Conservation (phyloP, 2,113 vertebrate genomes). For the Alligator sinensis region DNA sequence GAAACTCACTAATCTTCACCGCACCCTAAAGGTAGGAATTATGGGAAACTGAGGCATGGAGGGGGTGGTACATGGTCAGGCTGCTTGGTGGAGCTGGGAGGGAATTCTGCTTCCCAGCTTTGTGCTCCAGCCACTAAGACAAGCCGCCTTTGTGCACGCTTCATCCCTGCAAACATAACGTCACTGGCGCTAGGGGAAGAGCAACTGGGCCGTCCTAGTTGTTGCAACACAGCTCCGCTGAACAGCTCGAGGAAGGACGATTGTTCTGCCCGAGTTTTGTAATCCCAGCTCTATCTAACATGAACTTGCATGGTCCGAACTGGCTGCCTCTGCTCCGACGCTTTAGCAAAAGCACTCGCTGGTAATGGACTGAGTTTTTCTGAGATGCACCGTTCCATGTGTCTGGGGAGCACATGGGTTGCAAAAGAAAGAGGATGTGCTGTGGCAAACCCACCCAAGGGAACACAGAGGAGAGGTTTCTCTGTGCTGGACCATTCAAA, state of each 20-base stretch:
- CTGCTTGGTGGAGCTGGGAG: not conserved
- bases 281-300: constrained; percentile 35
- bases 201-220: not conserved
- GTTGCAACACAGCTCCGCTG: constrained; percentile 4
- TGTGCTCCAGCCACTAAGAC: not conserved
- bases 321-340: constrained; percentile 39
- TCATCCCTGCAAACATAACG: constrained; percentile 11
- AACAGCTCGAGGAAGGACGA: constrained; percentile 29
- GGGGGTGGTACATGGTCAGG: not conserved
- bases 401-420: constrained; percentile 42
- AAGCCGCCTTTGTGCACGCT: not conserved
- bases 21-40: not conserved
- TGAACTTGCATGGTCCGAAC: constrained; percentile 35
- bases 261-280: constrained; percentile 57
- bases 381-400: constrained; percentile 58
- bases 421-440: constrained; percentile 65
- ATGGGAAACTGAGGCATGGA: not conserved
- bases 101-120: constrained; percentile 12
- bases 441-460: constrained; percentile 45
- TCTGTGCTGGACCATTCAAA: constrained; percentile 35
- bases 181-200: constrained; percentile 13
- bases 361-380: constrained; percentile 54
- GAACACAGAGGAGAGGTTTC: constrained; percentile 49
- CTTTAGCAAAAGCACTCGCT: not conserved
- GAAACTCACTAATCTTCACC: not conserved